phyloP scores from a whole-genome alignment of 2,888 invertebrate species.

The Ichneumon xanthorius region DNA sequence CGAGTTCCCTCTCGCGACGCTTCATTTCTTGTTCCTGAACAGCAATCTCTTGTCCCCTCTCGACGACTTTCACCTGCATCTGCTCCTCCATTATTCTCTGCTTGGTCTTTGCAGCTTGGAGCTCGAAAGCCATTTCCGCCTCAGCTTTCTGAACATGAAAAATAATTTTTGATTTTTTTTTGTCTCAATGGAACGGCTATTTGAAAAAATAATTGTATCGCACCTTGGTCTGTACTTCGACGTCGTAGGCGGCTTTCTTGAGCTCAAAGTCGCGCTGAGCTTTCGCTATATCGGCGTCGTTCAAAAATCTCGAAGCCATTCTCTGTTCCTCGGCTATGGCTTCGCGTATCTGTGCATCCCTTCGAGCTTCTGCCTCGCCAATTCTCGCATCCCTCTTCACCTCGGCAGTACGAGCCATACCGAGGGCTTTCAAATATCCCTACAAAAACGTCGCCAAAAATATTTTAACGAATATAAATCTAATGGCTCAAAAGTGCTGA shows the following conservation, averaged over 20 bases:
- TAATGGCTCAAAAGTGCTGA: slow-evolving; percentile 22
- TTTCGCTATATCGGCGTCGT: slow-evolving; percentile 99
- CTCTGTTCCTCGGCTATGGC: slow-evolving; percentile 98
- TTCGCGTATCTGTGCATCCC: slow-evolving; percentile 96
- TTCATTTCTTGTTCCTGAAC: slow-evolving; percentile 98
- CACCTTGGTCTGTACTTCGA: slow-evolving; percentile 97
- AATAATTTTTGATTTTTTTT: slow-evolving; percentile 6
- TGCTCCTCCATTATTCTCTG: slow-evolving; percentile 98
- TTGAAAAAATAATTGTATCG: slow-evolving; percentile 63
- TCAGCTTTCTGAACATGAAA: slow-evolving; percentile 89
- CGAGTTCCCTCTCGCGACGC: slow-evolving; percentile 95
- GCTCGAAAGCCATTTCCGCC: slow-evolving; percentile 96
- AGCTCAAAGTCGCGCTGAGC: slow-evolving; percentile 98
- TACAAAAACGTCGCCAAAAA: slow-evolving; percentile 80
- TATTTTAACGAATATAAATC: slow-evolving; percentile 1
- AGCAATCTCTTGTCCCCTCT: slow-evolving; percentile 96
- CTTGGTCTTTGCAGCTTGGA: slow-evolving; percentile 98
- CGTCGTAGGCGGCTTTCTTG: slow-evolving; percentile 98
- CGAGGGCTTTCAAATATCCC: slow-evolving; percentile 97
- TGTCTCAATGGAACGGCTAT: neutral
- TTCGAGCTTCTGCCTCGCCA: slow-evolving; percentile 97
- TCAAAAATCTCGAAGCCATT: slow-evolving; percentile 96
- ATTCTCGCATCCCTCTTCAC: slow-evolving; percentile 98
- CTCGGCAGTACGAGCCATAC: slow-evolving; percentile 97
- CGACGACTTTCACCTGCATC: slow-evolving; percentile 98